Base-by-base conservation (phyloP, 2,888 invertebrate species). In the Dryobota labecula region DNA sequence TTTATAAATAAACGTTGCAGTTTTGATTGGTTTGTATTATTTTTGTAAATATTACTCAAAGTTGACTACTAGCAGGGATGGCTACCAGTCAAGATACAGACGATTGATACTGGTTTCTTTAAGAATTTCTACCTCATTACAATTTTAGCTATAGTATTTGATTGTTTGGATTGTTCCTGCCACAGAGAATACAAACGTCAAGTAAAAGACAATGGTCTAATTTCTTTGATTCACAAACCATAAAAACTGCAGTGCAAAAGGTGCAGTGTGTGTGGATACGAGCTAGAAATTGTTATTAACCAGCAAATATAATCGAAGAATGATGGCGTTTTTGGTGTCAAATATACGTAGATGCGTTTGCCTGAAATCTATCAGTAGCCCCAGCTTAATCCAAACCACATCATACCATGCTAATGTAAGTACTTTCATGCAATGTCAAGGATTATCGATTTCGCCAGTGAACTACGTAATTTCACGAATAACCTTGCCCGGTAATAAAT, bases 321-420 rank as follows among this genome's bases (percentile, higher is more conserved):
- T 1, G 51, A 96, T 96, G 96, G 94, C 95, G 49, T 91, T 91
- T 77, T 82, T 94, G 58, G 78, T 91, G 18, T 84, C 92, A 9
- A 90, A 86, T 84, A 78, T 95, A 70, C 94, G 95, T 58, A 91
- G 90, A 83, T 94, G 95, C 79, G 87, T 94, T 64, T 95, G 96
- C 83, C 74, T 93, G 41, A 92, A 89, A 74, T 92, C 90, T 77
- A 85, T 93, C 9, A 95, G 92, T 77, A 92, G 86, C 60, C 86
- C 92, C 18, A 92, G 90, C 76, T 76, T 89, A 51, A 78, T 97
- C 68, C 97, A 97, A 80, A 95, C 96, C 30, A 96, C 97, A 64
- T 95, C 96, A 36, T 98, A 98, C 91, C 98, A 98, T 90, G 97
- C 97, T 73, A 98, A 98, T 91, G 98, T 98, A 92, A 97, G 96